Base-by-base conservation (phyloP, 2,888 invertebrate species). In the Taphrorychus bicolor region DNA sequence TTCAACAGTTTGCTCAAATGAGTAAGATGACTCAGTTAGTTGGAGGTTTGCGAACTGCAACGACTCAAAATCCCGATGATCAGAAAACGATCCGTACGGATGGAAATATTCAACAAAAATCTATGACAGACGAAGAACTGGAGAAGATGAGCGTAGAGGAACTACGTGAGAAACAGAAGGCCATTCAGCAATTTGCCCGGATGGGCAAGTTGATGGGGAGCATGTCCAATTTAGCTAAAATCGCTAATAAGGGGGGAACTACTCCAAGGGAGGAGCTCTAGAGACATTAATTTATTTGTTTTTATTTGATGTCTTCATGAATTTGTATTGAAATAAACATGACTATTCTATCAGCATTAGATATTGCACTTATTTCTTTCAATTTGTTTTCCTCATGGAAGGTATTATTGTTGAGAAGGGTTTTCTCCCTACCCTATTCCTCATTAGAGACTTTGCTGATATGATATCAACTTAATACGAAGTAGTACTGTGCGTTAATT, bases 221-320 rank as follows among this genome's bases (percentile, higher is more conserved):
- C 14, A 45, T 54, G 3, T 32, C 40, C n/a, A 53, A 65, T 52
- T 22, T 65, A n/a, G 53, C 59, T 9, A 57, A 22, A 5, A 32
- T 32, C 16, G 22, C 58, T 9, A 56, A 64, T 21, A 51, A 48
- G 22, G n/a, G n/a, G n/a, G n/a, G n/a, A n/a, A 41, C 24, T 2
- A 63, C 23, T 17, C 11, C 64, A 11, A 58, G 32, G 24, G 64
- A 65, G 24, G 64, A 65, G 53, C 51, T 65, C 19, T 64, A 60
- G 9, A 48, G 14, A 17, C 5, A 16, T 32, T 23, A 23, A 32
- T 32, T 9, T 32, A 32, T 32, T 2, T 32, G 1, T 32, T n/a
- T n/a, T n/a, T n/a, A n/a, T n/a, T n/a, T n/a, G n/a, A n/a, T n/a
- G n/a, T n/a, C n/a, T n/a, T n/a, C n/a, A n/a, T n/a, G n/a, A n/a